A percentile compares a stretch with the other conserved stretches of the same genome.
phyloP scores from a whole-genome alignment of 2,888 invertebrate species.

The Cryptocheilus praepositus region DNA sequence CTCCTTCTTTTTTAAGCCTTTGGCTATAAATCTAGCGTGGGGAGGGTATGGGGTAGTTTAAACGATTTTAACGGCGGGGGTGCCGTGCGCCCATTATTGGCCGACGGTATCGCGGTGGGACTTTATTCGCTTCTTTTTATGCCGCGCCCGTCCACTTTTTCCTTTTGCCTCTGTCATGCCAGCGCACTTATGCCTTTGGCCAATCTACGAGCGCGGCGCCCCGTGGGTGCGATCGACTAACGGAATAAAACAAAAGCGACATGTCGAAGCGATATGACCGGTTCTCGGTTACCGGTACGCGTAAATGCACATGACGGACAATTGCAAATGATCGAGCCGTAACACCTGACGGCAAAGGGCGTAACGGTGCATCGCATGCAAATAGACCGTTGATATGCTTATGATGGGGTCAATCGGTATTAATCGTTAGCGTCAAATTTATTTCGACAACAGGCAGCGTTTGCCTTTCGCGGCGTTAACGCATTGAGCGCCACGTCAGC shows the following conservation, averaged over 20 bases:
- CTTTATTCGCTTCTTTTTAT: constrained; percentile 31
- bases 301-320: not conserved
- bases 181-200: too few relatives aligned
- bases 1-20: constrained; percentile 22
- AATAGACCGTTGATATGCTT: too few relatives aligned
- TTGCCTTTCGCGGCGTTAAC: too few relatives aligned
- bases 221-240: constrained; percentile 1
- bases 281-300: too few relatives aligned
- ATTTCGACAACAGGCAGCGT: too few relatives aligned
- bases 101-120: constrained; percentile 51
- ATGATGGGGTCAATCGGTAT: too few relatives aligned
- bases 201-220: too few relatives aligned
- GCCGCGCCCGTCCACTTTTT: constrained; percentile 3
- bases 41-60: constrained; percentile 65
- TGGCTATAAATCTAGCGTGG: constrained; percentile 63
- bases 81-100: constrained; percentile 55
- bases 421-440: too few relatives aligned
- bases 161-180: constrained; percentile 12
- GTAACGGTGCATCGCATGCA: constrained; percentile 14
- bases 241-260: constrained; percentile 10
- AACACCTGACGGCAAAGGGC: not conserved
- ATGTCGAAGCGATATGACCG: too few relatives aligned
- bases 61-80: constrained; percentile 66
- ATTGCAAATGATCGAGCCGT: not conserved
- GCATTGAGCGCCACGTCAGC: too few relatives aligned